Percentiles rank a stretch among this genome's conserved stretches.
These are phyloP conservation scores for Sciurus vulgaris DNA, from an alignment of 2,797 vertebrate species.

Conservation along the genomic window DNA sequence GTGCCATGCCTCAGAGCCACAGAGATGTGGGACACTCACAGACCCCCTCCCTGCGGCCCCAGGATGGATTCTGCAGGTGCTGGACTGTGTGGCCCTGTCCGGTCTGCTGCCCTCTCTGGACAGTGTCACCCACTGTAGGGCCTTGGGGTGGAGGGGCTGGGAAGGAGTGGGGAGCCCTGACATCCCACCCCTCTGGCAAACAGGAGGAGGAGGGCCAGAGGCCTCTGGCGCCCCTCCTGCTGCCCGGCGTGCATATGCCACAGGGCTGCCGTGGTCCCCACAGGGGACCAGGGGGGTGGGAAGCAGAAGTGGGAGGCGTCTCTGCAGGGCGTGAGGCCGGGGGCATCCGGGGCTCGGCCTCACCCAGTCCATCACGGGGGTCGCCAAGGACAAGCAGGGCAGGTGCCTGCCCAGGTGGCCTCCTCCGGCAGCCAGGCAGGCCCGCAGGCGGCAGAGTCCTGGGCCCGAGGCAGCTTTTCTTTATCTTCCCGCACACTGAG, in stretches of 20 bases:
- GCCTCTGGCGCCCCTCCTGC: neutral
- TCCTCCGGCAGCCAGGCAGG: neutral
- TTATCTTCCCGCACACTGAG: fast-evolving
- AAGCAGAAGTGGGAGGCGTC: no score
- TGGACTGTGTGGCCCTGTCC: no score
- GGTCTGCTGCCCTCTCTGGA: neutral
- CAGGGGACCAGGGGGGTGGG: neutral
- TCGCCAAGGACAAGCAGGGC: neutral
- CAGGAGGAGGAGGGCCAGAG: no score
- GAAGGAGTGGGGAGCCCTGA: neutral
- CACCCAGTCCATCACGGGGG: neutral
- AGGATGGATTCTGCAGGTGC: fast-evolving
- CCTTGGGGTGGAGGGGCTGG: neutral
- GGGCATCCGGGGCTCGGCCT: no score
- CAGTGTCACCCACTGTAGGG: neutral
- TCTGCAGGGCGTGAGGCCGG: no score
- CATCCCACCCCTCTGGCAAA: no score
- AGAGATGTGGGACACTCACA: fast-evolving
- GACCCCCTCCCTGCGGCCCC: neutral
- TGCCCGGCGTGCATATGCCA: neutral
- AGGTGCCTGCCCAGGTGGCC: no score
- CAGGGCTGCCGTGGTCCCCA: neutral
- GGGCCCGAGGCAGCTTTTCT: neutral
- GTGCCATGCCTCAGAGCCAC: neutral
- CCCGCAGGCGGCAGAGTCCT: no score